Percentiles rank a stretch among this genome's conserved stretches.
Conservation (phyloP, 2,888 invertebrate genomes). For the Stictocephala bisonia region DNA sequence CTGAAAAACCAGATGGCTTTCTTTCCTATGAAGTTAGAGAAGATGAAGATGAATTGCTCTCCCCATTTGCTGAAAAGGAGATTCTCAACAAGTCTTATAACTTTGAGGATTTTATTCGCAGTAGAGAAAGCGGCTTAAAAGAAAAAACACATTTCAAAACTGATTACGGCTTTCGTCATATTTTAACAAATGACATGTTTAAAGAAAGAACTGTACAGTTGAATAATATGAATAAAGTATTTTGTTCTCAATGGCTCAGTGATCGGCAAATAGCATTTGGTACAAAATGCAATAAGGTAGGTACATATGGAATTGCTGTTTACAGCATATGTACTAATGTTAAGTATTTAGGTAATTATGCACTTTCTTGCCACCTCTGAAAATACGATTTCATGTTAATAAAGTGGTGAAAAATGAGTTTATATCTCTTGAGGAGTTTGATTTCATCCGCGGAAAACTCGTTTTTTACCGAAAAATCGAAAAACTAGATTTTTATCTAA, state of each 20-base stretch:
- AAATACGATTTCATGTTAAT: too few relatives aligned
- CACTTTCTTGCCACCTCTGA: too few relatives aligned
- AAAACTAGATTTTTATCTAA: too few relatives aligned
- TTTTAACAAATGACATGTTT: conserved; percentile 90
- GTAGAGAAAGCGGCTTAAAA: conserved; percentile 78
- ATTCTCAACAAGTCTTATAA: conserved; percentile 84
- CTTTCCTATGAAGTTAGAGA: conserved; percentile 90
- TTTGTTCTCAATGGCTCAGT: conserved; percentile 96
- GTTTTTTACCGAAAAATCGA: too few relatives aligned
- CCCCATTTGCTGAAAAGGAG: conserved; percentile 72
- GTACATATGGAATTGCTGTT: conserved; percentile 21
- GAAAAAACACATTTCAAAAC: conserved; percentile 79
- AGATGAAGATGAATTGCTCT: conserved; percentile 81
- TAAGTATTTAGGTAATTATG: neutral
- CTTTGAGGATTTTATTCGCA: conserved; percentile 86
- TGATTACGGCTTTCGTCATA: conserved; percentile 87
- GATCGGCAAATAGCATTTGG: conserved; percentile 96
- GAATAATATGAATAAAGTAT: conserved; percentile 89
- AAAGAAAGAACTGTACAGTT: conserved; percentile 85
- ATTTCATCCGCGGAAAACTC: too few relatives aligned
- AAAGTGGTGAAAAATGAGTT: too few relatives aligned
- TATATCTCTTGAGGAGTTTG: too few relatives aligned
- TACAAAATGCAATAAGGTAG: conserved; percentile 96
- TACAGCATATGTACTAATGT: neutral
- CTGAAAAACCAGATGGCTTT: conserved; percentile 91